phyloP scores from a whole-genome alignment of 2,797 vertebrate genomes.

The Liasis olivaceus region DNA sequence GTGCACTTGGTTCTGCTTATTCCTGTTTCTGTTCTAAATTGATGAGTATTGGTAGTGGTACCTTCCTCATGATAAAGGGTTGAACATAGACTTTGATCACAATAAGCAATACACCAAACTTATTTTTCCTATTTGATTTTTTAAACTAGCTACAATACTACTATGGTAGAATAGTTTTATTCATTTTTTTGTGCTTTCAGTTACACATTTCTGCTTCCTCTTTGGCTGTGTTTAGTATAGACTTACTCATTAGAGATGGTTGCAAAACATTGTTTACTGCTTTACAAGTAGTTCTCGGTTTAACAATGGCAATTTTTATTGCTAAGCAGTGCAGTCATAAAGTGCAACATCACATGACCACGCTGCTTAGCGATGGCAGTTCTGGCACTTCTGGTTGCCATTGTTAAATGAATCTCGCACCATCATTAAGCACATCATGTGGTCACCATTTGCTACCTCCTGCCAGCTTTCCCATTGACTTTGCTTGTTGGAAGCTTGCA shows the following conservation, averaged over 20 bases:
- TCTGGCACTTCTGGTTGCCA: neutral
- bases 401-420: neutral
- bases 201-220: neutral
- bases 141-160: neutral
- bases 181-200: neutral
- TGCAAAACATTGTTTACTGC: neutral
- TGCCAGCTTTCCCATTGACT: neutral
- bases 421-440: neutral
- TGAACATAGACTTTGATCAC: neutral
- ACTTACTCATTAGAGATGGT: rapidly evolving
- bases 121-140: neutral
- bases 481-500: neutral
- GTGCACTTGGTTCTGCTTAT: neutral
- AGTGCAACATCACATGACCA: no score
- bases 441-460: neutral
- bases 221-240: neutral
- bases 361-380: neutral
- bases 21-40: neutral
- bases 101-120: neutral
- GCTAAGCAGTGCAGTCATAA: no score
- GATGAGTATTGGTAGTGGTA: neutral
- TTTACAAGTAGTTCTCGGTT: neutral
- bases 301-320: no score
- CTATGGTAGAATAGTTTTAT: neutral
- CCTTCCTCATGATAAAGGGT: neutral